Evolutionary conservation across 2,113 vertebrate species (phyloP).

Genomic region (Zapus hudsonius): DNA sequence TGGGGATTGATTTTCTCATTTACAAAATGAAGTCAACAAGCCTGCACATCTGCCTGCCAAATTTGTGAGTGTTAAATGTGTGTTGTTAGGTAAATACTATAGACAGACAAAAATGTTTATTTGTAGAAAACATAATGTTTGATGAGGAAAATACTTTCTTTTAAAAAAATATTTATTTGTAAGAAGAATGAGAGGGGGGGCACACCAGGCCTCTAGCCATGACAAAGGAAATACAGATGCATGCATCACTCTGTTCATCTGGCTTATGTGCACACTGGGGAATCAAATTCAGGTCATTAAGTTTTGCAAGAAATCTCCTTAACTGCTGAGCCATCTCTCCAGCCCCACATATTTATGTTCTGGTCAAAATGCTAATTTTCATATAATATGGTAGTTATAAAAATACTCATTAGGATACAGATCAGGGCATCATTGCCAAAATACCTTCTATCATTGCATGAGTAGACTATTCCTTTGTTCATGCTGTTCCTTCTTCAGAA

Average conservation of each 20-base stretch:
- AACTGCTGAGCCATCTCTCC: too few relatives aligned
- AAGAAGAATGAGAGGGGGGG: not conserved
- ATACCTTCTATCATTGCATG: constrained; percentile 27
- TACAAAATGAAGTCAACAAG: not conserved
- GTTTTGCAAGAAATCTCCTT: too few relatives aligned
- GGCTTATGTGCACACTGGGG: too few relatives aligned
- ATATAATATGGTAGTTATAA: too few relatives aligned
- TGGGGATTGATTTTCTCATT: not conserved
- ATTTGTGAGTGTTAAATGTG: not conserved
- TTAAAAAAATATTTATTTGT: not conserved
- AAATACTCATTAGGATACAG: too few relatives aligned
- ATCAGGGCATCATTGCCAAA: too few relatives aligned
- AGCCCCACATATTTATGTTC: too few relatives aligned
- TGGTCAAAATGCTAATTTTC: too few relatives aligned
- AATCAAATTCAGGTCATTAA: too few relatives aligned
- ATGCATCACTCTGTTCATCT: too few relatives aligned
- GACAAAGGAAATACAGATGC: too few relatives aligned
- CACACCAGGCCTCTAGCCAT: too few relatives aligned
- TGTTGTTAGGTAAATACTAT: constrained; percentile 11
- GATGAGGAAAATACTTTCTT: not conserved
- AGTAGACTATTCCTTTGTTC: constrained; percentile 21
- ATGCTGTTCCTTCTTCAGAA: constrained; percentile 43
- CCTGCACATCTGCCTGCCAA: not conserved
- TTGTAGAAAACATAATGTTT: constrained; percentile 6
- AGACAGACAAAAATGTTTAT: not conserved